Evolutionary conservation across 2,113 vertebrate species (phyloP).

Genomic region (Solenodon paradoxus): DNA sequence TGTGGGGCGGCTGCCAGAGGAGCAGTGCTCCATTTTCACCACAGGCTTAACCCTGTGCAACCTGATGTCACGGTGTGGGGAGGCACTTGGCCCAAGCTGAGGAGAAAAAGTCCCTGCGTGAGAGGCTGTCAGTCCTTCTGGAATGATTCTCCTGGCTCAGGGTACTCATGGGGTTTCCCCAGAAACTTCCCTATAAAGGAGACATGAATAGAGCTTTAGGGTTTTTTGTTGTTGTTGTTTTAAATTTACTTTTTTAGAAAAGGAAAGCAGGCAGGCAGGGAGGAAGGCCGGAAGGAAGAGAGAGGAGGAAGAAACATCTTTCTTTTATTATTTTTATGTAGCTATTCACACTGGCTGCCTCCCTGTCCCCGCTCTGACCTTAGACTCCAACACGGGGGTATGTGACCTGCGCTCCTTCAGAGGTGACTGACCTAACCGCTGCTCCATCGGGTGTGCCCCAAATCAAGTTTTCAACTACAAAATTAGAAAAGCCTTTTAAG

Average conservation of each 20-base stretch:
- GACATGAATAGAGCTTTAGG: too few species aligned
- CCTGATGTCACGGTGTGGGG: rapidly evolving
- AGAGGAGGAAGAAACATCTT: too few species aligned
- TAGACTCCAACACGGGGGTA: too few species aligned
- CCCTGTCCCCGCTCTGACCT: too few species aligned
- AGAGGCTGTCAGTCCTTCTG: background rate
- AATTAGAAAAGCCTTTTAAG: background rate
- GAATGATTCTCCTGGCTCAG: background rate
- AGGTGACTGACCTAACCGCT: too few species aligned
- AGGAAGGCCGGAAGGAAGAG: too few species aligned
- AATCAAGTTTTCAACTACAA: background rate
- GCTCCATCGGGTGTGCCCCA: too few species aligned
- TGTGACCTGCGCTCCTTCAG: too few species aligned
- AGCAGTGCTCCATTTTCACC: background rate
- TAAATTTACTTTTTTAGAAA: too few species aligned
- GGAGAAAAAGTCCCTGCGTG: background rate
- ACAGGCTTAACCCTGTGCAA: background rate
- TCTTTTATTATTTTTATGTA: too few species aligned
- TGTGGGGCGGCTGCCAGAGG: background rate
- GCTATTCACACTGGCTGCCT: too few species aligned
- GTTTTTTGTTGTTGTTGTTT: too few species aligned
- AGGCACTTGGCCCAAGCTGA: background rate
- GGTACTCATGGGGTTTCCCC: background rate
- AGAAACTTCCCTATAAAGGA: background rate
- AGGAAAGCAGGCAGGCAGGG: background rate